A percentile compares a stretch with the other conserved stretches of the same genome.
Evolutionary conservation across 2,113 vertebrate species (phyloP).

Genomic region (Fukomys damarensis): DNA sequence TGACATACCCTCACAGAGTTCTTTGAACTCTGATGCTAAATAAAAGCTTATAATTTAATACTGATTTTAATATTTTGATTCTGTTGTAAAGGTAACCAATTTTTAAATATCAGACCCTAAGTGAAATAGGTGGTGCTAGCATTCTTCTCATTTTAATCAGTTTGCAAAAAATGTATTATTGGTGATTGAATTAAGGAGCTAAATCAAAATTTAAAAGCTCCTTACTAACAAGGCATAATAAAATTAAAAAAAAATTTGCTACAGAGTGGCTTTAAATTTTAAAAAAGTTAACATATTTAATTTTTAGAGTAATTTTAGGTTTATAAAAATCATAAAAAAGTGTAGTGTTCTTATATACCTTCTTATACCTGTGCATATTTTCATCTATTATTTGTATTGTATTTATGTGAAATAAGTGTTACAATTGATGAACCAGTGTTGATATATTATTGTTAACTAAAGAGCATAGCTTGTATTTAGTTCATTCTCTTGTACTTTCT

Average conservation of each 20-base stretch:
- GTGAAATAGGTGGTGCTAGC: not conserved
- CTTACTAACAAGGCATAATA: not conserved
- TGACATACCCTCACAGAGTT: not conserved
- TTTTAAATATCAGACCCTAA: not conserved
- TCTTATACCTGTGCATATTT: not conserved
- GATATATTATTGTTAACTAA: not conserved
- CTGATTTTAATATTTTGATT: conserved; percentile 41
- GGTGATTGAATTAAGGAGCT: conserved; percentile 41
- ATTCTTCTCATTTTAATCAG: not conserved
- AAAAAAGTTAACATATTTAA: not conserved
- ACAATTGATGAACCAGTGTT: not conserved
- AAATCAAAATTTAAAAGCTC: conserved; percentile 22
- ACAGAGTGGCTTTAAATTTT: not conserved
- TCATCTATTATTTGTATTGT: not conserved
- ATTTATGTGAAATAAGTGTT: not conserved
- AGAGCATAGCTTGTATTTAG: not conserved
- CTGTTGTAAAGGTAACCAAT: not conserved
- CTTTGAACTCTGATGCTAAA: not conserved
- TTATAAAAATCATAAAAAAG: not conserved
- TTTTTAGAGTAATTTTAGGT: not conserved
- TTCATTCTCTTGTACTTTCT: not conserved
- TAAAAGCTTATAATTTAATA: conserved; percentile 15
- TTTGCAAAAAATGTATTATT: not conserved
- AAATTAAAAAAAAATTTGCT: not conserved
- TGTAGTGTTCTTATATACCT: not conserved